These are phyloP conservation scores for Gracilinanus agilis DNA, from an alignment of 2,113 vertebrate species.

Conservation along the genomic window DNA sequence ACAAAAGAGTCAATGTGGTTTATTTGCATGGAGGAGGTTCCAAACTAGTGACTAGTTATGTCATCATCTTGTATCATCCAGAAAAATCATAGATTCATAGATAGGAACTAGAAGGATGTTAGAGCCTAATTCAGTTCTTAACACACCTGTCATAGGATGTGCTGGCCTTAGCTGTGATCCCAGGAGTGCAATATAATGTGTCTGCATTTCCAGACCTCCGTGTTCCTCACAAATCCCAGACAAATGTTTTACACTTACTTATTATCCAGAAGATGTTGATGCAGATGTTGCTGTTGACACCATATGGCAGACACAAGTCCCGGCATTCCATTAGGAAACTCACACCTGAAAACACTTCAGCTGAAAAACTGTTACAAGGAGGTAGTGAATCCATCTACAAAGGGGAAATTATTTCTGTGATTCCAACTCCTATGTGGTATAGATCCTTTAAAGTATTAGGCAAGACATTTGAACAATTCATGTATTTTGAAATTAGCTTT, in stretches of 20 bases:
- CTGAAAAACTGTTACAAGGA: background rate
- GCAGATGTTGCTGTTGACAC: background rate
- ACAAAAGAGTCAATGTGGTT: background rate
- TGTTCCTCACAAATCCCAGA: constrained; percentile 6
- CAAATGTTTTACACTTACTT: background rate
- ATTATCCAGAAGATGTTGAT: background rate
- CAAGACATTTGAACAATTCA: background rate
- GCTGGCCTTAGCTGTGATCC: background rate
- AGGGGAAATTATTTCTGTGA: background rate
- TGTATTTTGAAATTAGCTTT: constrained; percentile 12
- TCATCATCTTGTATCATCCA: background rate
- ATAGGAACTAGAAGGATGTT: background rate
- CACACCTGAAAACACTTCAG: background rate
- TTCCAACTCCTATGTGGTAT: background rate
- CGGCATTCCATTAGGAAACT: background rate
- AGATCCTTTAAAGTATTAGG: background rate
- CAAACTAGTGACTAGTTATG: background rate
- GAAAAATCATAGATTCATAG: background rate
- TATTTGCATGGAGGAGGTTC: background rate
- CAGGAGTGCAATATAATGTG: background rate
- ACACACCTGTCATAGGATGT: background rate
- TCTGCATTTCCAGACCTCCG: background rate
- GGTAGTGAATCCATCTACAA: background rate
- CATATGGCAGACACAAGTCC: constrained; percentile 4
- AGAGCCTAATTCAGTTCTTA: background rate